Conservation (phyloP, 2,888 invertebrate species). For the Diplazon laetatorius region DNA sequence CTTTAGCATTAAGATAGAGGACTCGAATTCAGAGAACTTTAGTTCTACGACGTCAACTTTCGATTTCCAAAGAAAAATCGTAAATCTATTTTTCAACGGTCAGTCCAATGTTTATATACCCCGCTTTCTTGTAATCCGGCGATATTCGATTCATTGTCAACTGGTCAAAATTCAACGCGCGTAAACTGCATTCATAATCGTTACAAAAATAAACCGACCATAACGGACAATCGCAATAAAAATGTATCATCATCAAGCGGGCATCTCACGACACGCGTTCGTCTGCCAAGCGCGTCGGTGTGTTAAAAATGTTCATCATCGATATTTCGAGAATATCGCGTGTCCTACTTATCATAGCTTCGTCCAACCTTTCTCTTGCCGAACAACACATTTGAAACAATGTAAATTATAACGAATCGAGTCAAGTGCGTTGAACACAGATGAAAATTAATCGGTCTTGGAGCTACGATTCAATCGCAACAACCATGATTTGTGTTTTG, state of each 20-base stretch:
- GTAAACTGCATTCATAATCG: constrained; percentile 55
- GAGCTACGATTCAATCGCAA: constrained; percentile 22
- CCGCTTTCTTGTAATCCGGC: constrained; percentile 58
- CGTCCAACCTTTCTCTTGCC: constrained; percentile 22
- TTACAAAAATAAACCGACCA: constrained; percentile 55
- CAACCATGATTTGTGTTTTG: constrained; percentile 28
- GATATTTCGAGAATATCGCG: constrained; percentile 51
- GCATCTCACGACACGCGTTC: constrained; percentile 35
- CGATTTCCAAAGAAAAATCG: too few species aligned
- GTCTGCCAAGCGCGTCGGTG: constrained; percentile 43
- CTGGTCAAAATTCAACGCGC: constrained; percentile 62
- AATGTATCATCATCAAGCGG: constrained; percentile 22
- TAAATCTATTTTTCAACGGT: too few species aligned
- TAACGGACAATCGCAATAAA: constrained; percentile 48
- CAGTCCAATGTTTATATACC: constrained; percentile 41
- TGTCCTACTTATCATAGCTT: constrained; percentile 13
- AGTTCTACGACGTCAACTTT: too few species aligned
- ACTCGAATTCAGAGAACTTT: too few species aligned
- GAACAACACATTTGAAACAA: not conserved
- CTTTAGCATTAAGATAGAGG: too few species aligned
- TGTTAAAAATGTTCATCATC: constrained; percentile 40
- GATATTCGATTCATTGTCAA: constrained; percentile 55
- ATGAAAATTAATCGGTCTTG: constrained; percentile 11
- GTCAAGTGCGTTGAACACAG: constrained; percentile 49
- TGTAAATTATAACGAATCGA: constrained; percentile 17